Percentiles rank a stretch among this genome's conserved stretches.
These are phyloP conservation scores for Ataeniobius toweri DNA, from an alignment of 2,797 vertebrate genomes.

Conservation along the genomic window DNA sequence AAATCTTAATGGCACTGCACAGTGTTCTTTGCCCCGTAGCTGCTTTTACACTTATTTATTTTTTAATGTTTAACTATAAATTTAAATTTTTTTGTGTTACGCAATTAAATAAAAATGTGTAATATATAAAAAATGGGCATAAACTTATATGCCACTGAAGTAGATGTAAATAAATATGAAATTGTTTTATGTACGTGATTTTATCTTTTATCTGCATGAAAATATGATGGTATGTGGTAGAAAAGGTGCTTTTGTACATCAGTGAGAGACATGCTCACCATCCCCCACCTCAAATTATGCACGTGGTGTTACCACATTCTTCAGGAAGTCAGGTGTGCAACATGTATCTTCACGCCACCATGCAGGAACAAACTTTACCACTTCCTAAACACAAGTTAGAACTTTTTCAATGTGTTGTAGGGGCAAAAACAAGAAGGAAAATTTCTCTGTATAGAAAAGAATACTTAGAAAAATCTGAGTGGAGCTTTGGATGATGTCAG, in stretches of 20 bases:
- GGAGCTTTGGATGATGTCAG: neutral
- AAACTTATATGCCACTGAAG: neutral
- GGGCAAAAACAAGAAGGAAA: neutral
- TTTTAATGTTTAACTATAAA: neutral
- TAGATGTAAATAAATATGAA: neutral
- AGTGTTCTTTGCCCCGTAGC: neutral
- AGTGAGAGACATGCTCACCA: neutral
- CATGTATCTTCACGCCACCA: constrained; percentile 12
- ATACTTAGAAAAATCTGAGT: neutral
- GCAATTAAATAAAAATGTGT: neutral
- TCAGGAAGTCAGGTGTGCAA: constrained; percentile 55
- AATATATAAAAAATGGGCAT: neutral
- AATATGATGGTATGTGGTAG: neutral
- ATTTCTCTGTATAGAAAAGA: neutral
- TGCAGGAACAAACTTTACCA: constrained; percentile 21
- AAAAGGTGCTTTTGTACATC: neutral
- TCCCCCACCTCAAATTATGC: neutral
- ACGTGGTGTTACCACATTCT: constrained; percentile 5
- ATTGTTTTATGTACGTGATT: too few relatives aligned
- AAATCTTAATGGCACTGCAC: neutral
- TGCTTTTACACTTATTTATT: neutral
- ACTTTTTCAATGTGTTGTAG: neutral
- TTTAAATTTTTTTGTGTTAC: neutral
- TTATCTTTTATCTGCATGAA: neutral
- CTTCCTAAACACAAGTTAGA: constrained; percentile 21